Evolutionary conservation across 1,140 invertebrate genomes (phyloP), one percentile per base, ranked within the genome.

Genomic region (Papilio aristodemus): DNA sequence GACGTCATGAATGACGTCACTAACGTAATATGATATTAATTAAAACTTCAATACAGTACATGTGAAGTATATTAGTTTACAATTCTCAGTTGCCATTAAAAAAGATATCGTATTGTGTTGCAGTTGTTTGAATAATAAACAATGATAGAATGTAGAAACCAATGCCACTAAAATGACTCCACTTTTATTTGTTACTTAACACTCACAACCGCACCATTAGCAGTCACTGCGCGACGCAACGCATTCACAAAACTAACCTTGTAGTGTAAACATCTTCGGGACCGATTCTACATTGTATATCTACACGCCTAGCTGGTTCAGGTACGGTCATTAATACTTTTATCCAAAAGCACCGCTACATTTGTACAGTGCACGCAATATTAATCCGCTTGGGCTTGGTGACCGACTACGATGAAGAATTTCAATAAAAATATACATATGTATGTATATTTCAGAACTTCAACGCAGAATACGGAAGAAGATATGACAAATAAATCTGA

Each of bases 161-260:
- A 38, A 19, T 38, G 11, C 11, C 22, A 43, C 50, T 68, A 59
- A 58, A 39, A 27, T 41, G 50, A 43, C 25, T 39, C 39, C 17
- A 68, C 54, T 58, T 14, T 62, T 62, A 62, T 62, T 3, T 38
- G 59, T 62, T 39, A 37, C 36, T 62, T 39, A 62, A 39, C 37
- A 38, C 36, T 62, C 38, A 43, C 38, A 25, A 41, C 38, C 19
- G 37, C 60, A 19, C 27, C 60, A 64, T 69, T 67, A 67, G 66
- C 70, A 71, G 17, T 37, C 69, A 64, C 54, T 41, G 63, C 70
- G 66, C 63, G 37, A 36, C 37, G 32, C 50, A 27, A 43, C 32
- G 70, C 46, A 66, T 71, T 57, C 67, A 75, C 75, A 79, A 74
- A 77, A 87, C 85, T 87, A 87, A 87, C 85, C 38, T 77, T 54